These are phyloP conservation scores for Epinotia nisella DNA, from an alignment of 2,888 invertebrate genomes.

Conservation along the genomic window DNA sequence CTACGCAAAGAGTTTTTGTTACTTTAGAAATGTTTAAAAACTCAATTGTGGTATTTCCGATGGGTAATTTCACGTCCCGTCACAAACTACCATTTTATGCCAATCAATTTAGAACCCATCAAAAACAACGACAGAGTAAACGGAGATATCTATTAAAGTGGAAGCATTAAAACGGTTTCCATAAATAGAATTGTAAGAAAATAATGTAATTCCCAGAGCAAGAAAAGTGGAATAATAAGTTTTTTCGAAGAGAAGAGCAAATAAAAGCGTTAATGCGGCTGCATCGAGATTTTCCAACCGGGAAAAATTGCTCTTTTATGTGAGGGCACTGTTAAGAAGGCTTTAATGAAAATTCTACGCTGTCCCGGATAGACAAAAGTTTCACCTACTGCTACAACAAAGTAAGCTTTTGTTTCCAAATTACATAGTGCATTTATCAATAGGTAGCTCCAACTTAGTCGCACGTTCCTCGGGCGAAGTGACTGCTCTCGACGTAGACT, in stretches of 20 bases:
- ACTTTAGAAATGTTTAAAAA: too few species aligned
- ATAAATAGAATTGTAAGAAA: conserved; percentile 71
- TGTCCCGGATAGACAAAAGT: conserved; percentile 69
- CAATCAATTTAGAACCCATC: conserved; percentile 25
- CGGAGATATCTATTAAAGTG: conserved; percentile 42
- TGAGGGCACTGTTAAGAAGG: conserved; percentile 73
- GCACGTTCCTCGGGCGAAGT: not conserved
- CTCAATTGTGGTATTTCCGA: not conserved
- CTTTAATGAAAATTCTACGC: conserved; percentile 80
- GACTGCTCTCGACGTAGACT: not conserved
- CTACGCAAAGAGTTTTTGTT: too few species aligned
- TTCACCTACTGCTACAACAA: conserved; percentile 57
- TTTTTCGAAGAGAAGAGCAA: conserved; percentile 78
- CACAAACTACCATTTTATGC: conserved; percentile 4
- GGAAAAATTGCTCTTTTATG: conserved; percentile 80
- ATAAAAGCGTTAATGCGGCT: conserved; percentile 81
- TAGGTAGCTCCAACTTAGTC: conserved; percentile 45
- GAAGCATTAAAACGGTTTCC: conserved; percentile 56
- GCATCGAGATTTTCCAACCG: conserved; percentile 80
- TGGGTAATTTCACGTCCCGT: not conserved
- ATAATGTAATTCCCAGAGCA: conserved; percentile 76
- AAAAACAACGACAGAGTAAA: conserved; percentile 28
- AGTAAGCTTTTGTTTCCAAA: conserved; percentile 56
- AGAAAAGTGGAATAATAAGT: conserved; percentile 80
- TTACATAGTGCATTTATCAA: conserved; percentile 55